Conservation (phyloP, 2,888 invertebrate genomes). For the Aphrophora alni region DNA sequence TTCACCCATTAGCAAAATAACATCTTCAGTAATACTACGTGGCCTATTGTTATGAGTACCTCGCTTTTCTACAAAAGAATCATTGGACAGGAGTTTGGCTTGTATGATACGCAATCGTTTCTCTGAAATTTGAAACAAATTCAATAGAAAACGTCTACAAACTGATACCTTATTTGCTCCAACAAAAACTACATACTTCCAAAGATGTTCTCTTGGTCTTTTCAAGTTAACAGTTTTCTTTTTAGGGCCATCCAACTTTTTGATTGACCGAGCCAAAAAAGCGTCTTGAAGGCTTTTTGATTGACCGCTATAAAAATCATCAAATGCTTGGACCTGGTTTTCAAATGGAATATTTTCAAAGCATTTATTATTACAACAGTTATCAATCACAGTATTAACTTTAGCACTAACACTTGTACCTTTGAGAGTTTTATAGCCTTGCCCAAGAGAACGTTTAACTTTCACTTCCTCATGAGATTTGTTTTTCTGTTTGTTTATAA, state of each 20-base stretch:
- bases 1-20: slow-evolving; percentile 29
- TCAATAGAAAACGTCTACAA: slow-evolving; percentile 26
- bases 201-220: slow-evolving; percentile 20
- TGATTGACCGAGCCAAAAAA: slow-evolving; percentile 14
- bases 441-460: slow-evolving; percentile 22
- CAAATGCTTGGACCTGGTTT: slow-evolving; percentile 34
- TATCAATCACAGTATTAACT: slow-evolving; percentile 31
- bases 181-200: slow-evolving; percentile 8
- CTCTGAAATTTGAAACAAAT: slow-evolving; percentile 29
- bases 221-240: slow-evolving; percentile 12
- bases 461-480: slow-evolving; percentile 33
- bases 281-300: slow-evolving; percentile 31
- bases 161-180: slow-evolving; percentile 19
- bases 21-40: slow-evolving; percentile 28
- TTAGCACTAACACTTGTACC: slow-evolving; percentile 27
- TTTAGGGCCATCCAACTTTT: slow-evolving; percentile 17
- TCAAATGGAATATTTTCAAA: slow-evolving; percentile 24
- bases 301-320: slow-evolving; percentile 32
- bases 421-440: slow-evolving; percentile 20
- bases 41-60: slow-evolving; percentile 28
- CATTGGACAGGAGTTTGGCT: slow-evolving; percentile 13
- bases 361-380: slow-evolving; percentile 20
- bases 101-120: slow-evolving; percentile 25
- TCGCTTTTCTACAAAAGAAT: slow-evolving; percentile 26
- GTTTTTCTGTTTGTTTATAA: slow-evolving; percentile 32